Conservation (phyloP, 2,113 vertebrate species). For the Prietella phreatophila region DNA sequence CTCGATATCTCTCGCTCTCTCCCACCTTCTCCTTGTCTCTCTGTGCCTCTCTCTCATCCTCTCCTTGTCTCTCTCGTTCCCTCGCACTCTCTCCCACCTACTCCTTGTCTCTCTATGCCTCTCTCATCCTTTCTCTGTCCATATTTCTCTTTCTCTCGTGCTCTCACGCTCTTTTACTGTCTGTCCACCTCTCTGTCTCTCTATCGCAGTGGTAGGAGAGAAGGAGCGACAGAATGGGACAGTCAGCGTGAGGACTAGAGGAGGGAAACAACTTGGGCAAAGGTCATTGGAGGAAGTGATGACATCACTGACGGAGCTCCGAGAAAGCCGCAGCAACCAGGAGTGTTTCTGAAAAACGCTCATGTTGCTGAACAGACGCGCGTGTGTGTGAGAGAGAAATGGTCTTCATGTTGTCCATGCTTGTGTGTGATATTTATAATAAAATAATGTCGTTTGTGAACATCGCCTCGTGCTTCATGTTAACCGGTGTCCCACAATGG, state of each 20-base stretch:
- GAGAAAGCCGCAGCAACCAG: slow-evolving; percentile 71
- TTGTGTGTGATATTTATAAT: slow-evolving; percentile 42
- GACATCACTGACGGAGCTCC: slow-evolving; percentile 70
- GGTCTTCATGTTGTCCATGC: not conserved
- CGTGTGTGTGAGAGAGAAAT: not conserved
- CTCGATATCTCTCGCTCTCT: not conserved
- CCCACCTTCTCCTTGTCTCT: too few species aligned
- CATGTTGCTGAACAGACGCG: not conserved
- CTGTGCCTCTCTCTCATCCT: too few species aligned
- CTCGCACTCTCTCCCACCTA: not conserved
- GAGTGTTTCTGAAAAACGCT: slow-evolving; percentile 71
- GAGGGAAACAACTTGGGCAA: slow-evolving; percentile 73
- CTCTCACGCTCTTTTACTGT: not conserved
- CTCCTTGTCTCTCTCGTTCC: too few species aligned
- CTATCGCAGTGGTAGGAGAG: slow-evolving; percentile 77
- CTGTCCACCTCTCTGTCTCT: not conserved
- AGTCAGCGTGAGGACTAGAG: slow-evolving; percentile 78
- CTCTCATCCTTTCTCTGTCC: not conserved
- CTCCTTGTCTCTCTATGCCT: too few species aligned
- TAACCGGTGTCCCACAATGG: not conserved
- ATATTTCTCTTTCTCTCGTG: not conserved
- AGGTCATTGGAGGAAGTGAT: slow-evolving; percentile 66
- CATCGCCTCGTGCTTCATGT: not conserved
- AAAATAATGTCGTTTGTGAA: slow-evolving; percentile 33
- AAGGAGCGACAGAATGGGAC: slow-evolving; percentile 72